phyloP scores from a whole-genome alignment of 2,797 vertebrate species.

The Echiichthys vipera region DNA sequence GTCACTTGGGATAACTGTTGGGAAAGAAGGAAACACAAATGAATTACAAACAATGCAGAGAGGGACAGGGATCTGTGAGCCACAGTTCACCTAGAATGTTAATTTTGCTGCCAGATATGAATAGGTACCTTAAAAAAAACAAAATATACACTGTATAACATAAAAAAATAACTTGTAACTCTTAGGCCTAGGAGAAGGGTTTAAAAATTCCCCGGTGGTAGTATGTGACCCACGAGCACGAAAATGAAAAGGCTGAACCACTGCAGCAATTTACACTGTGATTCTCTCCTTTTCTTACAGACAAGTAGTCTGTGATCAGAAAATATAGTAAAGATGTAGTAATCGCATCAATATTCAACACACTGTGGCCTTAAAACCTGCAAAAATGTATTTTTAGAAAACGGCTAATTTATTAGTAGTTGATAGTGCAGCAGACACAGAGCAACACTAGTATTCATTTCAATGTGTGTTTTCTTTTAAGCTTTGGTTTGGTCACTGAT shows the following conservation, averaged over 20 bases:
- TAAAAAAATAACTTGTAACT: neutral
- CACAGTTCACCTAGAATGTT: no score
- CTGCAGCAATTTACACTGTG: neutral
- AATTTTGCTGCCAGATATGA: no score
- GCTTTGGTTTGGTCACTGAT: neutral
- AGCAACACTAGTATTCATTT: neutral
- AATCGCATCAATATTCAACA: neutral
- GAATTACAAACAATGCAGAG: no score
- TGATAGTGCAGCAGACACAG: neutral
- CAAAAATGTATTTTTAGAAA: neutral
- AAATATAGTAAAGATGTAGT: neutral
- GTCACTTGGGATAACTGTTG: constrained; percentile 74
- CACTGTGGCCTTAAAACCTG: neutral
- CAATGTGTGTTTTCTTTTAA: neutral
- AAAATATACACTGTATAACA: neutral
- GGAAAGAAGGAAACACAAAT: neutral
- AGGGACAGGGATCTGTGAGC: no score
- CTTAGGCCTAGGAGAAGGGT: neutral
- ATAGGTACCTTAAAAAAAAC: neutral
- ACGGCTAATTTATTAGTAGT: neutral
- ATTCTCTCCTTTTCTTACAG: neutral
- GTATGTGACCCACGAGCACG: neutral
- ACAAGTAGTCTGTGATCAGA: neutral
- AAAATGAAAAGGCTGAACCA: neutral
- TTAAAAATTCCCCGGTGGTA: neutral